These are phyloP conservation scores for Leucophenga maculata DNA, from an alignment of 2,888 invertebrate species.

Conservation along the genomic window DNA sequence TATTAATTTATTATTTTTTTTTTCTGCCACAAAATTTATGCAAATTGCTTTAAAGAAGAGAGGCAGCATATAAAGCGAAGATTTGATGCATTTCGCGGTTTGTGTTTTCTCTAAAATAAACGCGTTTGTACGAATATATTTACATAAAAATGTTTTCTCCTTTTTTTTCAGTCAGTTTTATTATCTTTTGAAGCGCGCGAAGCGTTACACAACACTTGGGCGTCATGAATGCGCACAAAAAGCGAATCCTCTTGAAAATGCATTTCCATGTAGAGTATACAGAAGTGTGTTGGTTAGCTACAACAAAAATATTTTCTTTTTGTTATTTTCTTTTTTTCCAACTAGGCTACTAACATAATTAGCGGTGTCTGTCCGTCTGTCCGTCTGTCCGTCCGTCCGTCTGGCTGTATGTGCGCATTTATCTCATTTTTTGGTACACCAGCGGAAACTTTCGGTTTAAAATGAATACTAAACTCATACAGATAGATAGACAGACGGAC, in stretches of 20 bases:
- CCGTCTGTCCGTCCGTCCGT: not conserved
- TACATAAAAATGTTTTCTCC: not conserved
- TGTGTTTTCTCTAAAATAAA: too few species aligned
- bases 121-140: not conserved
- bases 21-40: not conserved
- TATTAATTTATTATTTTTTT: not conserved
- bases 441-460: not conserved
- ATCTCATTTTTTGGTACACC: not conserved
- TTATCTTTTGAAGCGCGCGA: not conserved
- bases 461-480: not conserved
- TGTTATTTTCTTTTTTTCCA: not conserved
- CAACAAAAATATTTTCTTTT: not conserved
- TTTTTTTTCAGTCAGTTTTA: not conserved
- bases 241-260: not conserved
- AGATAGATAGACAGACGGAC: too few species aligned
- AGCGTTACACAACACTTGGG: not conserved
- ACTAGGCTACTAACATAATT: slow-evolving; percentile 8
- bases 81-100: not conserved
- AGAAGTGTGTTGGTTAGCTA: too few species aligned
- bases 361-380: not conserved
- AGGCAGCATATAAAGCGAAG: not conserved
- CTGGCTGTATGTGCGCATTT: not conserved
- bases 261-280: not conserved
- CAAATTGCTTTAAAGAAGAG: slow-evolving; percentile 1
- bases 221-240: not conserved